Evolutionary conservation across 2,113 vertebrate species (phyloP).

Genomic region (Uria aalge): DNA sequence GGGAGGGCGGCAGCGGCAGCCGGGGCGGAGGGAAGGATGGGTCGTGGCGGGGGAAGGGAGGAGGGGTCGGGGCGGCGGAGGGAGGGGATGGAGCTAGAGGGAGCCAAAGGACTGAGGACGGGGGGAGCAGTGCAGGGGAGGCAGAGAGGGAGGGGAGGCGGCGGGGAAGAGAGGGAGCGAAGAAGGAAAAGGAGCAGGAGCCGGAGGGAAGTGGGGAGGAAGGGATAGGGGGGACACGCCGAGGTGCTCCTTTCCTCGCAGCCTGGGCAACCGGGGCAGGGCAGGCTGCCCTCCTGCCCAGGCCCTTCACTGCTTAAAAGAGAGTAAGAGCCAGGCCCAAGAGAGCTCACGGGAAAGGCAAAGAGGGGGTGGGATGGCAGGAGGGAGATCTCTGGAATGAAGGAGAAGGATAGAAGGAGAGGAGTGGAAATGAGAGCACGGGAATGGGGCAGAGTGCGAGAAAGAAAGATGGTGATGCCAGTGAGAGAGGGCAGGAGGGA

Average conservation of each 20-base stretch:
- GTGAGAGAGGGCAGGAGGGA: neutral
- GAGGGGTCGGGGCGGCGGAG: neutral
- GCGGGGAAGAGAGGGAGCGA: neutral
- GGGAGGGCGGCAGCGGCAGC: neutral
- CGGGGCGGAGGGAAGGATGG: neutral
- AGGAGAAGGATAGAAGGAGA: neutral
- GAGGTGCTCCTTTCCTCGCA: neutral
- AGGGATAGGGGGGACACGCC: neutral
- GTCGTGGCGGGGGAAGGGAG: neutral
- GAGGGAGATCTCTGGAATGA: neutral
- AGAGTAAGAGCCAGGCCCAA: neutral
- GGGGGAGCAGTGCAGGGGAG: neutral
- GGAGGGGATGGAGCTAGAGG: slow-evolving; percentile 15
- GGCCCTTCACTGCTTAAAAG: too few species aligned
- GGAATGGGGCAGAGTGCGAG: neutral
- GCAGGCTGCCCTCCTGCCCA: neutral
- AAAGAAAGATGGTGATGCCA: neutral
- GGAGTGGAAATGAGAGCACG: neutral
- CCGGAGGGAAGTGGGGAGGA: neutral
- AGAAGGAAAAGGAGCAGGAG: neutral
- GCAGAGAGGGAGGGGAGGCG: neutral
- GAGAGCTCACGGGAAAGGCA: neutral
- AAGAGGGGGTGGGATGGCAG: neutral
- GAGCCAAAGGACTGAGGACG: neutral
- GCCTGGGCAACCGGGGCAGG: neutral